Evolutionary conservation across 2,113 vertebrate genomes (phyloP), one percentile per base, ranked within the genome.

Genomic region (Alethe castanea): DNA sequence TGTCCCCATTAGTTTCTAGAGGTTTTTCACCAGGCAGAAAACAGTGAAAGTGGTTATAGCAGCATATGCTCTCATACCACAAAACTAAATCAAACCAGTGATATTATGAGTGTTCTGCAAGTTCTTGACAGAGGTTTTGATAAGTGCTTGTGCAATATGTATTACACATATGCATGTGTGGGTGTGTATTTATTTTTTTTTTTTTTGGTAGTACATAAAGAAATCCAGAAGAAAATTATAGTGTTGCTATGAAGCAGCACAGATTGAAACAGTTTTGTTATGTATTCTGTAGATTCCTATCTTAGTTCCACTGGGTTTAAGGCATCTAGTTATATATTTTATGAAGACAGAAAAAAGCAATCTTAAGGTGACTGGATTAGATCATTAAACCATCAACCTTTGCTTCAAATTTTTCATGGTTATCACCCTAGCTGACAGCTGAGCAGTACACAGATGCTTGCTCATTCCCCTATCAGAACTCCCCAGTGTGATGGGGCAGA

Each of bases 91-190:
- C 23, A 74, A 59, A 19, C 1, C 8, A 8, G 36, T 10, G 12
- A 19, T 20, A 6, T 9, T 31, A 52, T 18, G 14, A 47, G 19
- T 19, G 25, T 28, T 82, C 54, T 61, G 36, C 31, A 81, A 48
- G 22, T 7, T 83, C 40, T 57, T 77, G 44, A 31, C 16, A 70
- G 40, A 72, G 20, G 5, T 76, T 85, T 79, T 40, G 26, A 22
- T 35, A 90, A 61, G 47, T 45, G 31, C 3, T 69, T 48, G 9
- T 22, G 23, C 26, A 60, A 53, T 31, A 53, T 0, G 0, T 26
- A 20, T 47, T 15, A 61, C 8, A 17, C 3, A 20, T 18, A 26
- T 0, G 2, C 2, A 1, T 5, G 3, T 36, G 10, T 19, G 13
- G 24, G 8, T 48, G 3, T 31, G 8, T 7, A 15, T 65, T 28